phyloP scores from a whole-genome alignment of 2,888 invertebrate genomes.

The Drosophila anceps region DNA sequence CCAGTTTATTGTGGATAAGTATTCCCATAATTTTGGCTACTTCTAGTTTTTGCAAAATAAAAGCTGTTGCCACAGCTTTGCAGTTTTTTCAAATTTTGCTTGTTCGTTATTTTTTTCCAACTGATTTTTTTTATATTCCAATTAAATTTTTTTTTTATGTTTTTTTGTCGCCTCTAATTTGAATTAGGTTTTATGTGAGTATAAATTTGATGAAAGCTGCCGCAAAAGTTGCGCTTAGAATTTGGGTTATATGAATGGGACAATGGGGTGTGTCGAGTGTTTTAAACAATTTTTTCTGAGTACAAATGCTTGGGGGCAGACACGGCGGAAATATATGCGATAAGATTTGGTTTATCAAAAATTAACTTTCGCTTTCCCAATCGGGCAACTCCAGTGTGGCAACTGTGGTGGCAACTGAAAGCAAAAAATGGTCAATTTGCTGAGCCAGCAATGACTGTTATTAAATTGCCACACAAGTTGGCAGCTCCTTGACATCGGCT shows the following conservation, averaged over 20 bases:
- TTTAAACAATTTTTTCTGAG: background rate
- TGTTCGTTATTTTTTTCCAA: background rate
- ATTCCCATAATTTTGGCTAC: no score
- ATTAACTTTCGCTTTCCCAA: conserved; percentile 63
- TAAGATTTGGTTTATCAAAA: conserved; percentile 55
- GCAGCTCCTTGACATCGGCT: conserved; percentile 29
- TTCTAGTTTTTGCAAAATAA: conserved; percentile 3
- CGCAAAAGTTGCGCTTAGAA: conserved; percentile 43
- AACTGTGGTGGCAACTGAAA: background rate
- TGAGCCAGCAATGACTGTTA: conserved; percentile 31
- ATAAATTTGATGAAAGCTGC: conserved; percentile 57
- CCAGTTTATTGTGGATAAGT: background rate
- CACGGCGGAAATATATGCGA: conserved; percentile 35
- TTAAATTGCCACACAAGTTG: conserved; percentile 43
- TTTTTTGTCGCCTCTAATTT: conserved; percentile 28
- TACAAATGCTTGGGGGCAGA: conserved; percentile 1
- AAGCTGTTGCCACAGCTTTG: conserved; percentile 18
- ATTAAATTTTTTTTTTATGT: conserved; percentile 9
- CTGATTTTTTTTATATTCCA: conserved; percentile 12
- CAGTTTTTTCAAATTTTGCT: conserved; percentile 1
- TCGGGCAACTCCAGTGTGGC: conserved; percentile 12
- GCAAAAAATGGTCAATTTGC: conserved; percentile 16
- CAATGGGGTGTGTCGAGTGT: conserved; percentile 23
- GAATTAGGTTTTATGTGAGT: conserved; percentile 40
- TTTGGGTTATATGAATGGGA: conserved; percentile 56